Evolutionary conservation across 2,888 invertebrate genomes (phyloP).

Genomic region (Dione vanillae): DNA sequence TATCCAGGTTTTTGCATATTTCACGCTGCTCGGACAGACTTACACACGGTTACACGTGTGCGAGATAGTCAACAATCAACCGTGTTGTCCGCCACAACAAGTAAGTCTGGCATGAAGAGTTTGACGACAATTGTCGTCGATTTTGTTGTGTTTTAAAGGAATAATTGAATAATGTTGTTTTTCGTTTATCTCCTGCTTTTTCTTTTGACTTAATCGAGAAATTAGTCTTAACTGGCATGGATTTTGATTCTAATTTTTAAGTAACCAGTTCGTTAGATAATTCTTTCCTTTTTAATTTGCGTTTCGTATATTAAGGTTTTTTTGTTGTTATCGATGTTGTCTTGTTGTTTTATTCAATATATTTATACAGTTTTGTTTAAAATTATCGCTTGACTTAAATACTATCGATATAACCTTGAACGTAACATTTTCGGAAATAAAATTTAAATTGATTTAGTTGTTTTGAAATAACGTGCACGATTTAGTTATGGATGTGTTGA

Average conservation of each 20-base stretch:
- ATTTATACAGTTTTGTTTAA: background rate
- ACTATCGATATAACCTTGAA: constrained; percentile 17
- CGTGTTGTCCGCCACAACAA: constrained; percentile 90
- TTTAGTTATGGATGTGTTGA: background rate
- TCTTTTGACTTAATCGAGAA: background rate
- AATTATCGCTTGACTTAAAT: background rate
- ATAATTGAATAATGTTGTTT: constrained; percentile 5
- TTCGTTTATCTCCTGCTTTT: background rate
- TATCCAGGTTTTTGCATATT: constrained; percentile 71
- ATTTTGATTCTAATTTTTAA: background rate
- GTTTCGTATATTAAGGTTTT: constrained; percentile 1
- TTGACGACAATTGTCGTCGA: constrained; percentile 37
- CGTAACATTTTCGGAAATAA: constrained; percentile 11
- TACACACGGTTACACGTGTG: constrained; percentile 96
- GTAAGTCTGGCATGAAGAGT: constrained; percentile 61
- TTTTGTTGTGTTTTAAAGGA: constrained; percentile 31
- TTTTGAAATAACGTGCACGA: constrained; percentile 9
- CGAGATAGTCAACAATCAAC: constrained; percentile 92
- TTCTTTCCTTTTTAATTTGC: constrained; percentile 5
- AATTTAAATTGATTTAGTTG: background rate
- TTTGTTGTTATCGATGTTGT: constrained; percentile 1
- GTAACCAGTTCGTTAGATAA: background rate
- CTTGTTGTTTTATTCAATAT: background rate
- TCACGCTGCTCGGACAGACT: constrained; percentile 87
- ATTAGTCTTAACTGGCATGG: constrained; percentile 9